phyloP scores from a whole-genome alignment of 2,113 vertebrate genomes.

The Podiceps cristatus region DNA sequence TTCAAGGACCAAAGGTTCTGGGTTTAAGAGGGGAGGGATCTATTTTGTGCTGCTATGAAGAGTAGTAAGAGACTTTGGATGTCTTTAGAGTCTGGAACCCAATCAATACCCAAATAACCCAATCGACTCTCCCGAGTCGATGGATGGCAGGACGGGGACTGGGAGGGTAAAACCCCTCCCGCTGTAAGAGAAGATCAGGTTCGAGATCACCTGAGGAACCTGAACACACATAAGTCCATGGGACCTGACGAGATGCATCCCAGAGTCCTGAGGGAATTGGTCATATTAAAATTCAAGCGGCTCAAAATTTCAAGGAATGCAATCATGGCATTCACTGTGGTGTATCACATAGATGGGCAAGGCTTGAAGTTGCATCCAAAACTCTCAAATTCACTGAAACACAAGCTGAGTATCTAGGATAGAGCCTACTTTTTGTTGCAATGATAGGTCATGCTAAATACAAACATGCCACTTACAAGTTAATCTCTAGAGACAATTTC shows the following conservation, averaged over 20 bases:
- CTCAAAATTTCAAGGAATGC: neutral
- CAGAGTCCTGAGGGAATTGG: too few species aligned
- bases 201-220: too few species aligned
- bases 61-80: neutral
- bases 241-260: too few species aligned
- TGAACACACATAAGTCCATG: too few species aligned
- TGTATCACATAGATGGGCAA: neutral
- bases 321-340: neutral
- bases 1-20: neutral
- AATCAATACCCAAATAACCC: too few species aligned
- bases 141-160: too few species aligned
- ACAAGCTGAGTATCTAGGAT: neutral
- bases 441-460: neutral
- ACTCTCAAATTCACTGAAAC: neutral
- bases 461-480: neutral
- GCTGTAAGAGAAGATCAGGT: too few species aligned
- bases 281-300: neutral
- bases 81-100: neutral
- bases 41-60: neutral
- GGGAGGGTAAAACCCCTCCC: too few species aligned
- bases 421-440: neutral
- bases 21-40: neutral
- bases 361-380: neutral
- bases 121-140: too few species aligned
- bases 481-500: neutral